Evolutionary conservation across 2,888 invertebrate species (phyloP).

Genomic region (Ellobium chinense): DNA sequence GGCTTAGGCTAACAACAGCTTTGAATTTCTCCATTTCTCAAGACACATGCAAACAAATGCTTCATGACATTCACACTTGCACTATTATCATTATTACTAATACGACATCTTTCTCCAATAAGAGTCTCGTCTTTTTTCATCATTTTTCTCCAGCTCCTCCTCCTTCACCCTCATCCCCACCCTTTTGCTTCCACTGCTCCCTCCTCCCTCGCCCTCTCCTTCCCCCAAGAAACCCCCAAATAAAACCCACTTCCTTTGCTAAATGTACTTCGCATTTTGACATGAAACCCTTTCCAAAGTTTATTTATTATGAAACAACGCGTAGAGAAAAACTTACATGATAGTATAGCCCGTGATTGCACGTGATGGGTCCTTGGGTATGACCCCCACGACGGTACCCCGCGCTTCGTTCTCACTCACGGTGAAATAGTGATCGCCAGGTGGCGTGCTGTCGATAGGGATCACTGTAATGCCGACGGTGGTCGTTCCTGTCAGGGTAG

Average conservation of each 20-base stretch:
- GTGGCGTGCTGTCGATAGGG: not conserved
- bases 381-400: conserved; percentile 23
- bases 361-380: not conserved
- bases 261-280: not conserved
- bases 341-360: conserved; percentile 2
- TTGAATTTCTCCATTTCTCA: too few species aligned
- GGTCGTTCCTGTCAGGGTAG: conserved; percentile 51
- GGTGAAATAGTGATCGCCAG: conserved; percentile 6
- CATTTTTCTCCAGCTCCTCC: too few species aligned
- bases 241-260: not conserved
- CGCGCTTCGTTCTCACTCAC: conserved; percentile 20
- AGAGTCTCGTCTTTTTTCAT: too few species aligned
- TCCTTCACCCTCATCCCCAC: too few species aligned
- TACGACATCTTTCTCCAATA: too few species aligned
- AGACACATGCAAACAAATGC: too few species aligned
- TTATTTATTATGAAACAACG: not conserved
- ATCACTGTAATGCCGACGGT: conserved; percentile 57
- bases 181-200: too few species aligned
- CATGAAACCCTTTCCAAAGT: not conserved
- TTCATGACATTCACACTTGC: too few species aligned
- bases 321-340: conserved; percentile 18
- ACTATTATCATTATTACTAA: too few species aligned
- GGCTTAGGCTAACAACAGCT: too few species aligned
- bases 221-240: not conserved
- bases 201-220: not conserved